Conservation (phyloP, 2,113 vertebrate species). For the Cyphomyrus discorhynchus region DNA sequence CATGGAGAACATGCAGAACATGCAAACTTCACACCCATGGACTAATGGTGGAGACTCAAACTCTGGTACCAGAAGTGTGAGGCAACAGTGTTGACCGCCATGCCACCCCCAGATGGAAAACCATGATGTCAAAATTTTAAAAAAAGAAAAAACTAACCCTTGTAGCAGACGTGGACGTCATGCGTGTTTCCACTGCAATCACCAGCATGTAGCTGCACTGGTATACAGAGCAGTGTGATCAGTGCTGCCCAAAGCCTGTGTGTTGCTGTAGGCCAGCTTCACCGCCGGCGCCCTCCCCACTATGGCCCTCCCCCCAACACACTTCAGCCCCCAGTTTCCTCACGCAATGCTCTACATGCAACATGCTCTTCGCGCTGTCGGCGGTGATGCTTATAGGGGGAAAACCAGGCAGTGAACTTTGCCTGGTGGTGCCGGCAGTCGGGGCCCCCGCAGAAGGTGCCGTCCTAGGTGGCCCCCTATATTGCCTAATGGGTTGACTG, state of each 20-base stretch:
- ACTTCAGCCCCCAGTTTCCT: not conserved
- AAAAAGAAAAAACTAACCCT: not conserved
- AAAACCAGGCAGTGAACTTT: not conserved
- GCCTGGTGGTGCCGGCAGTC: not conserved
- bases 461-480: not conserved
- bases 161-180: not conserved
- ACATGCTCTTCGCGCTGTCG: not conserved
- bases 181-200: not conserved
- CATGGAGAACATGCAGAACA: not conserved
- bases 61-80: not conserved
- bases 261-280: not conserved
- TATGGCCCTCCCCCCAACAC: not conserved
- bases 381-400: not conserved
- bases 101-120: not conserved
- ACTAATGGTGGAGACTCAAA: not conserved
- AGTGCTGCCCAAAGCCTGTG: not conserved
- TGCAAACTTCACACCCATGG: not conserved
- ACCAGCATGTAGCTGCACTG: not conserved
- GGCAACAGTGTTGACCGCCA: not conserved
- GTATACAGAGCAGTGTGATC: not conserved
- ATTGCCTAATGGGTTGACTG: not conserved
- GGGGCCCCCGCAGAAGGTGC: not conserved
- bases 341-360: not conserved
- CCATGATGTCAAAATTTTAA: not conserved
- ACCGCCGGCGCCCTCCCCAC: not conserved